These are phyloP conservation scores for Emydura subglobosa DNA, from an alignment of 2,113 vertebrate species.

Conservation along the genomic window DNA sequence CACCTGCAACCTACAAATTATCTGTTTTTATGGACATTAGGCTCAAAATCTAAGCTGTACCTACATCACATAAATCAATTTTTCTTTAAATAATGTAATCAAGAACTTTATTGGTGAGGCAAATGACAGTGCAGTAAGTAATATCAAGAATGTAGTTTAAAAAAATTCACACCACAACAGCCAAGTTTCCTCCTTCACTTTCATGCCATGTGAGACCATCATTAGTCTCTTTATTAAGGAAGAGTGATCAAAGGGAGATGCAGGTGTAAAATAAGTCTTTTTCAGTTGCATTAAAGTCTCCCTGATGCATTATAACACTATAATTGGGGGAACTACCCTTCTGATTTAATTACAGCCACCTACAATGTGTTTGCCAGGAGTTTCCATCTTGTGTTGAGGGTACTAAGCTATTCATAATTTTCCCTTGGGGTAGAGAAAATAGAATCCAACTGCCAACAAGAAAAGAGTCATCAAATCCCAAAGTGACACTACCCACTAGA, in stretches of 20 bases:
- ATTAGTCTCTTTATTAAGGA: background rate
- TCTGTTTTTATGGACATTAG: background rate
- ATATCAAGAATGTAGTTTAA: accelerated
- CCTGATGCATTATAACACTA: background rate
- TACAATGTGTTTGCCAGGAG: background rate
- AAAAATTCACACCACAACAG: background rate
- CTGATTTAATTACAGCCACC: background rate
- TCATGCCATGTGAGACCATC: background rate
- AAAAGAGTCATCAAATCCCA: background rate
- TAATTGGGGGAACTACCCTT: accelerated
- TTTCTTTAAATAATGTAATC: background rate
- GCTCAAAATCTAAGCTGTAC: background rate
- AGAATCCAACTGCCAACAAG: background rate
- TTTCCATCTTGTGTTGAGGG: background rate
- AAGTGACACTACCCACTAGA: accelerated
- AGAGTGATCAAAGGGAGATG: background rate
- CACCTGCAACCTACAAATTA: background rate
- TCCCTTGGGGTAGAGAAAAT: background rate
- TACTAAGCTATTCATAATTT: background rate
- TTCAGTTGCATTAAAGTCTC: background rate
- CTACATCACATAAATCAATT: background rate
- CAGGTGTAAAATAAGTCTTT: background rate
- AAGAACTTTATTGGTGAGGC: background rate
- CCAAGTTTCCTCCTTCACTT: background rate
- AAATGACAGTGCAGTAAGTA: background rate